phyloP scores from a whole-genome alignment of 2,888 invertebrate species.

The Pasiphila rectangulata region DNA sequence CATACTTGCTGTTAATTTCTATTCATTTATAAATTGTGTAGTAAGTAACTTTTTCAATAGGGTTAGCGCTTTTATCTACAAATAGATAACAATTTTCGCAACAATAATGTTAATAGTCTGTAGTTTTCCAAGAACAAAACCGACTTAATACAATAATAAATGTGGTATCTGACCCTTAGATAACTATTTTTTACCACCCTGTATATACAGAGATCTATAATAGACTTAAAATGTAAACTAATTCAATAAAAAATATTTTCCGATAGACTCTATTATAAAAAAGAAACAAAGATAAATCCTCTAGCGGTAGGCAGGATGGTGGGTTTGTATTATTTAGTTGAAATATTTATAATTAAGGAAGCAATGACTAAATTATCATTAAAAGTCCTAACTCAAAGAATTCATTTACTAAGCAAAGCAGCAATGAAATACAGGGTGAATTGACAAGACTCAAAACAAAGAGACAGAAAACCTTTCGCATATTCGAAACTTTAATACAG shows the following conservation, averaged over 20 bases:
- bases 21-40: too few species aligned
- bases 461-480: too few species aligned
- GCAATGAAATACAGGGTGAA: not conserved
- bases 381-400: not conserved
- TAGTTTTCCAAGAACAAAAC: too few species aligned
- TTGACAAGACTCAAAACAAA: not conserved
- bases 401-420: not conserved
- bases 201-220: constrained; percentile 22
- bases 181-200: too few species aligned
- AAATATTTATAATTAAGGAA: constrained; percentile 19
- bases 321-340: constrained; percentile 42
- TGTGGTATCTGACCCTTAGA: too few species aligned
- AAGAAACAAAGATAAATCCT: constrained; percentile 51
- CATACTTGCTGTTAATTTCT: too few species aligned
- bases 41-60: too few species aligned
- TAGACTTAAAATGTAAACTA: constrained; percentile 12
- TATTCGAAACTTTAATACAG: too few species aligned
- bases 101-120: too few species aligned
- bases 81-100: too few species aligned
- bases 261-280: constrained; percentile 44
- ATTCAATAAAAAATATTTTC: constrained; percentile 27
- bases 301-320: constrained; percentile 63
- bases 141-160: too few species aligned
- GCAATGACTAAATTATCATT: constrained; percentile 10
- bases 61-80: too few species aligned